A percentile compares a stretch with the other conserved stretches of the same genome.
Conservation (phyloP, 2,113 vertebrate species). For the Poecilia latipinna region DNA sequence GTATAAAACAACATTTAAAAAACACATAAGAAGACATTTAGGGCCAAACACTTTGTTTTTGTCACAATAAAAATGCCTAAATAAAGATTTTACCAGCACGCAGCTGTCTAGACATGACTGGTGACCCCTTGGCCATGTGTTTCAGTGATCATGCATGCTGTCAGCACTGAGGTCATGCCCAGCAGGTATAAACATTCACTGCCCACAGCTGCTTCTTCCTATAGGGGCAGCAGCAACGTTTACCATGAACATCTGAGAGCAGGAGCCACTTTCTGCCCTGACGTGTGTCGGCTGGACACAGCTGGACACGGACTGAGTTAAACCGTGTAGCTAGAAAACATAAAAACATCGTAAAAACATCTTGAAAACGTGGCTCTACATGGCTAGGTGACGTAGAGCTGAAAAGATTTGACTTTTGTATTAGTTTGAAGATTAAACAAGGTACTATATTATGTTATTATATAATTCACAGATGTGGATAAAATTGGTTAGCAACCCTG, state of each 20-base stretch:
- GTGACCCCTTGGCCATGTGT: background rate
- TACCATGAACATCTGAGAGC: background rate
- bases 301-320: background rate
- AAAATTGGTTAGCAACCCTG: background rate
- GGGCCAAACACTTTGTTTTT: too few relatives aligned
- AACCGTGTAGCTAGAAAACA: background rate
- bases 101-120: background rate
- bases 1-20: background rate
- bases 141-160: background rate
- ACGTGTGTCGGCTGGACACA: background rate
- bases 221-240: background rate
- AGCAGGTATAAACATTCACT: background rate
- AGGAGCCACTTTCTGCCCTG: background rate
- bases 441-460: too few relatives aligned
- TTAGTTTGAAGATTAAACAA: background rate
- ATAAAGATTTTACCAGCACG: background rate
- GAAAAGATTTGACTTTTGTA: background rate
- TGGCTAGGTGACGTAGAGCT: background rate
- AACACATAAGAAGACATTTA: background rate
- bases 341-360: too few relatives aligned
- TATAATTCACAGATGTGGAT: too few relatives aligned
- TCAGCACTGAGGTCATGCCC: background rate
- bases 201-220: background rate
- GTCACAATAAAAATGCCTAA: background rate
- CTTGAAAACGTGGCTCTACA: too few relatives aligned